Base-by-base conservation (phyloP, 2,113 vertebrate genomes). In the Chinchilla lanigera region DNA sequence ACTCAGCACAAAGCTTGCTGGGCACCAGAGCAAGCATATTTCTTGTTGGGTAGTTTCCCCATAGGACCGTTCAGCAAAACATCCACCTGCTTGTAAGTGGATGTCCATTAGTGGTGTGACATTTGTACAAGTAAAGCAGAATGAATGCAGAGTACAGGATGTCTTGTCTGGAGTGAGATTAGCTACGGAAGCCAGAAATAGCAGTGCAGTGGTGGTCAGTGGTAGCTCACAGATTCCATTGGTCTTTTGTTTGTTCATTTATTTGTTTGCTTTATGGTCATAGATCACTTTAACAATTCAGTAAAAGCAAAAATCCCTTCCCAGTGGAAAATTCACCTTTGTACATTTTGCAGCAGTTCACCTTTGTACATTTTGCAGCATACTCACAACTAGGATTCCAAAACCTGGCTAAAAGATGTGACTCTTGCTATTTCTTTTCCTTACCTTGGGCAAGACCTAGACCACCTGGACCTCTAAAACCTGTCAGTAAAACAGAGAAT, bases 71-170 rank as follows among this genome's bases (percentile, higher is more conserved):
- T 88, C 47, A 30, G 47, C 47, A 88, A 63, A 69, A 16, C 30
- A 28, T 44, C 77, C 87, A 90, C 69, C 63, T 95, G 71, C 3
- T 1, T 54, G 69, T 38, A 33, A 88, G 88, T 41, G 67, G 47
- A 87, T 83, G 69, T 71, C 22, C 56, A 6, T 9, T 35, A 65
- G 80, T 54, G 26, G 28, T 58, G 50, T 95, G 94, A 95, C 96
- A 96, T 93, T 95, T 97, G 54, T 50, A 67, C 82, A 86, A 96
- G 78, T 65, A 50, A 33, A 5, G 63, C 1, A 1, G 58, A 65
- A 86, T 41, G 61, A 24, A 50, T 56, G 54, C 20, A 11, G 1
- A 0, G 17, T 16, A 9, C 61, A 47, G 67, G 44, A 35, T 54
- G 19, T 44, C 16, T 22, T 87, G 28, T 73, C 71, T 83, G 0